Conservation (phyloP, 2,888 invertebrate species). For the Hipparchia sbordonii region DNA sequence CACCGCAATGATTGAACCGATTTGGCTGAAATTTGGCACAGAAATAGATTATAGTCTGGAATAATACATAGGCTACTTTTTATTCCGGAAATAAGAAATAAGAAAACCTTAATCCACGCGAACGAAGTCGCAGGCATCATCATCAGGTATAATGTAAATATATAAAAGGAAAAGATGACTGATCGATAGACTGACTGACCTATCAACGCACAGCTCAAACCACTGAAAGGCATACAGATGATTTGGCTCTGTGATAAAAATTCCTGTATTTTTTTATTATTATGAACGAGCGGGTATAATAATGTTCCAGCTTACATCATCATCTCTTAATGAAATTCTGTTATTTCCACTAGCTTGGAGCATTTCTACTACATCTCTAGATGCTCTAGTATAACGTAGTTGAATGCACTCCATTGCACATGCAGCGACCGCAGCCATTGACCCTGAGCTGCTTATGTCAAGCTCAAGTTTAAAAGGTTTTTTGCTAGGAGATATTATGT, state of each 20-base stretch:
- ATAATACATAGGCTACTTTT: too few relatives aligned
- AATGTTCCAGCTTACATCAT: constrained; percentile 24
- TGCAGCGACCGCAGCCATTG: constrained; percentile 56
- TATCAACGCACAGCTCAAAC: too few relatives aligned
- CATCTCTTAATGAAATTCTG: constrained; percentile 30
- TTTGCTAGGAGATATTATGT: not conserved
- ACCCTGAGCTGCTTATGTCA: constrained; percentile 54
- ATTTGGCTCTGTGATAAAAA: not conserved
- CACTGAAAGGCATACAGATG: not conserved
- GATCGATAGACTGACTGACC: too few relatives aligned
- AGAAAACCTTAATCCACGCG: too few relatives aligned
- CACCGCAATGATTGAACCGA: too few relatives aligned
- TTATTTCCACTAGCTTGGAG: constrained; percentile 32
- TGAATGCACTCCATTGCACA: constrained; percentile 50
- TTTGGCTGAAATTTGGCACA: too few relatives aligned
- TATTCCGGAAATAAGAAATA: too few relatives aligned
- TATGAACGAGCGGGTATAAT: constrained; percentile 11
- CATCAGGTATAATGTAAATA: too few relatives aligned
- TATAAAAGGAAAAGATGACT: too few relatives aligned
- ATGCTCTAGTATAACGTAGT: constrained; percentile 30
- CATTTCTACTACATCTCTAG: constrained; percentile 23
- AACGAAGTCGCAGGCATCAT: too few relatives aligned
- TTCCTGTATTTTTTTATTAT: not conserved
- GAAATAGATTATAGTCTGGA: too few relatives aligned
- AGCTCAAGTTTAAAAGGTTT: constrained; percentile 31